These are phyloP conservation scores for Cactoblastis cactorum DNA, from an alignment of 2,888 invertebrate genomes.

Conservation along the genomic window DNA sequence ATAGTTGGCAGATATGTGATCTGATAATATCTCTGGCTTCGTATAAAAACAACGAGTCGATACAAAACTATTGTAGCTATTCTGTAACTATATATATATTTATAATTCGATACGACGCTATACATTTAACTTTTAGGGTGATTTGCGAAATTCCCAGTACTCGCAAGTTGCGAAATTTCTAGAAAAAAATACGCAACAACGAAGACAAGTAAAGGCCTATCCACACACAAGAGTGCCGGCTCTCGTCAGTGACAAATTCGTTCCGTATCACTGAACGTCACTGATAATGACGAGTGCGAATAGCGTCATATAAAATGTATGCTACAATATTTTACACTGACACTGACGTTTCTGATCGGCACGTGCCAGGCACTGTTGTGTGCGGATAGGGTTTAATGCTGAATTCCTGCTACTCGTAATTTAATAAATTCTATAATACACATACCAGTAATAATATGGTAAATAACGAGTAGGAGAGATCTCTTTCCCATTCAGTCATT, in stretches of 20 bases:
- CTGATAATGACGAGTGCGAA: no score
- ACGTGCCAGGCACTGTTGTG: no score
- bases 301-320: no score
- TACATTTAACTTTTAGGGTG: background rate
- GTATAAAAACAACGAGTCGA: conserved; percentile 19
- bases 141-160: no score
- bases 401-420: background rate
- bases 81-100: conserved; percentile 9
- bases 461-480: background rate
- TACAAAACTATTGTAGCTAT: conserved; percentile 15
- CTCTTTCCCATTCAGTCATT: background rate
- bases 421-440: background rate
- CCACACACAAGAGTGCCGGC: no score
- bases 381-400: no score
- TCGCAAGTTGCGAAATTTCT: background rate
- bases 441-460: background rate
- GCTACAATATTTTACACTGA: no score
- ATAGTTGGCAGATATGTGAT: conserved; percentile 52
- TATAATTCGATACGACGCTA: conserved; percentile 13
- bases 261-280: no score
- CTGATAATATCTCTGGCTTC: conserved; percentile 22
- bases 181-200: background rate
- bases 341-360: no score
- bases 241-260: no score
- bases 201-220: no score